Percentiles rank a stretch among this genome's conserved stretches.
Conservation (phyloP, 2,888 invertebrate genomes). For the Spatulosminthurus flaviceps region DNA sequence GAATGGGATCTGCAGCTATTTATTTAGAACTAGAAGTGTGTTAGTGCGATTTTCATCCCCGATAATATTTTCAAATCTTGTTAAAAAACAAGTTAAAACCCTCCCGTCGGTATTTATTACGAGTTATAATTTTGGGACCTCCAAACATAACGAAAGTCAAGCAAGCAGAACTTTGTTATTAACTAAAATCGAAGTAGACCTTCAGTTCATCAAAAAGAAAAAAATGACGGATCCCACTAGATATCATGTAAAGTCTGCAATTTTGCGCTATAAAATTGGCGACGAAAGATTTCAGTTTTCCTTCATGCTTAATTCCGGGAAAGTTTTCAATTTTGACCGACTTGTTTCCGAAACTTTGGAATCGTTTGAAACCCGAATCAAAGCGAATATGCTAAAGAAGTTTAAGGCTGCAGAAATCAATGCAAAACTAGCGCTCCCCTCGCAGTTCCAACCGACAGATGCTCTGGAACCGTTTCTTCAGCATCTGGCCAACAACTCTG, state of each 20-base stretch:
- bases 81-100: too few species aligned
- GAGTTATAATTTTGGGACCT: too few species aligned
- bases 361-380: slow-evolving; percentile 53
- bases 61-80: too few species aligned
- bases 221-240: slow-evolving; percentile 18
- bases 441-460: background rate
- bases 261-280: slow-evolving; percentile 70
- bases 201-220: slow-evolving; percentile 22
- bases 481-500: background rate
- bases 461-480: background rate
- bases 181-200: background rate
- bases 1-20: too few species aligned
- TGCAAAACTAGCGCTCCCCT: background rate
- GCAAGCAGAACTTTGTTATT: too few species aligned
- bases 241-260: slow-evolving; percentile 66
- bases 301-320: slow-evolving; percentile 69
- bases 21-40: too few species aligned
- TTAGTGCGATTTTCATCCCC: too few species aligned
- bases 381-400: slow-evolving; percentile 59
- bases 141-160: too few species aligned
- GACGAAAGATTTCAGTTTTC: slow-evolving; percentile 71
- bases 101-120: too few species aligned
- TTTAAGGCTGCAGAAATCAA: slow-evolving; percentile 49
- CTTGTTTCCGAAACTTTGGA: slow-evolving; percentile 47
- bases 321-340: slow-evolving; percentile 68